These are phyloP conservation scores for Steromphala cineraria DNA, from an alignment of 2,888 invertebrate species.

Conservation along the genomic window DNA sequence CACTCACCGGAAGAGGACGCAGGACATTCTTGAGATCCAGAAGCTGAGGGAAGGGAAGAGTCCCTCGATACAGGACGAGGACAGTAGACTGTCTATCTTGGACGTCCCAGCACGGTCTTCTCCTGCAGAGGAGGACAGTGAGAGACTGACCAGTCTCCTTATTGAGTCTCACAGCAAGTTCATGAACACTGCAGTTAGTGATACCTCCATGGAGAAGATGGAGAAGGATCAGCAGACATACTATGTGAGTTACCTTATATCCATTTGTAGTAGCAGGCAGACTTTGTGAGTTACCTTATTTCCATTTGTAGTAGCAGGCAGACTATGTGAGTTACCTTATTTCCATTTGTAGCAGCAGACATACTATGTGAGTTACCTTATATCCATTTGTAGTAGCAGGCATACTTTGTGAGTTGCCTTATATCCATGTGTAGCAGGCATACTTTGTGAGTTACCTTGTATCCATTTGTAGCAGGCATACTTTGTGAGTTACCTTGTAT, in stretches of 20 bases:
- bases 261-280: too few relatives aligned
- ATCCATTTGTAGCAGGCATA: too few relatives aligned
- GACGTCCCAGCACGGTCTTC: not conserved
- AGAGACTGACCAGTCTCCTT: slow-evolving; percentile 30
- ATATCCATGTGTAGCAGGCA: too few relatives aligned
- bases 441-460: too few relatives aligned
- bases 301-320: too few relatives aligned
- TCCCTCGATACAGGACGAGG: not conserved
- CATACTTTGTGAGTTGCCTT: too few relatives aligned
- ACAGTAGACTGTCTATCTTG: not conserved
- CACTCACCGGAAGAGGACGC: slow-evolving; percentile 69
- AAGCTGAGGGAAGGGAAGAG: slow-evolving; percentile 39
- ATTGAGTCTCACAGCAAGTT: slow-evolving; percentile 36
- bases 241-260: slow-evolving; percentile 28
- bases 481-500: too few relatives aligned
- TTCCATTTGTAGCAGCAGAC: too few relatives aligned
- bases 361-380: too few relatives aligned
- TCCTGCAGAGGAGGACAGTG: slow-evolving; percentile 16
- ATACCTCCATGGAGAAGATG: slow-evolving; percentile 25
- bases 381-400: too few relatives aligned
- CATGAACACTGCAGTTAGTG: slow-evolving; percentile 32
- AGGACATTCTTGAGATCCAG: slow-evolving; percentile 70
- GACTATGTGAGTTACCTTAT: too few relatives aligned
- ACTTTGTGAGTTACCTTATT: too few relatives aligned
- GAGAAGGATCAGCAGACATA: slow-evolving; percentile 27